Conservation (phyloP, 92 coral and sea anemone genomes). For the Porites rus region DNA sequence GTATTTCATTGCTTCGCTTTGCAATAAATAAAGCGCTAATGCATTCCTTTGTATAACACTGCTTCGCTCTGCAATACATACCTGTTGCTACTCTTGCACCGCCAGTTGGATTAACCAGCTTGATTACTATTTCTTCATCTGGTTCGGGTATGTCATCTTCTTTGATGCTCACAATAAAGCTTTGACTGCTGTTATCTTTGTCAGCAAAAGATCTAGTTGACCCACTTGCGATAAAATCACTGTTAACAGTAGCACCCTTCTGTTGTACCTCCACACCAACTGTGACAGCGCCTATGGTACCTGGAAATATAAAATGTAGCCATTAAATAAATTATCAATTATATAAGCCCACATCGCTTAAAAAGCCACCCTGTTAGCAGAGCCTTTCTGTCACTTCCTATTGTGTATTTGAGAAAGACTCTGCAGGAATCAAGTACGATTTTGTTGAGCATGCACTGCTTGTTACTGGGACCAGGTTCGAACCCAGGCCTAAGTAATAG, state of each 20-base stretch:
- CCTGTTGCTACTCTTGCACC: slow-evolving; percentile 83
- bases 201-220: slow-evolving; percentile 59
- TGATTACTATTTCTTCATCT: slow-evolving; percentile 80
- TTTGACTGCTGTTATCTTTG: slow-evolving; percentile 64
- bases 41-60: not conserved
- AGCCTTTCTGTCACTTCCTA: no score
- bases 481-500: no score
- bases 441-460: no score
- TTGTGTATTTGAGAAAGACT: no score
- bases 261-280: slow-evolving; percentile 61
- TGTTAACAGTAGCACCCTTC: slow-evolving; percentile 63
- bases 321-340: not conserved
- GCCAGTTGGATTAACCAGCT: slow-evolving; percentile 85
- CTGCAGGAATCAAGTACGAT: no score
- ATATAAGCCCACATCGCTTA: no score
- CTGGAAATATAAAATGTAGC: slow-evolving; percentile 37
- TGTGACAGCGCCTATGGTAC: slow-evolving; percentile 75
- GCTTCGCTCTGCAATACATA: not conserved
- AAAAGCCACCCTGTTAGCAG: no score
- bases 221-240: slow-evolving; percentile 73
- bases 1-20: not conserved
- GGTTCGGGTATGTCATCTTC: slow-evolving; percentile 83
- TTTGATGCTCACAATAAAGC: slow-evolving; percentile 52
- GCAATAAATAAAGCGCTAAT: not conserved
- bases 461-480: no score